These are phyloP conservation scores for Lasioglossum pauxillum DNA, from an alignment of 2,888 invertebrate species.

Conservation along the genomic window DNA sequence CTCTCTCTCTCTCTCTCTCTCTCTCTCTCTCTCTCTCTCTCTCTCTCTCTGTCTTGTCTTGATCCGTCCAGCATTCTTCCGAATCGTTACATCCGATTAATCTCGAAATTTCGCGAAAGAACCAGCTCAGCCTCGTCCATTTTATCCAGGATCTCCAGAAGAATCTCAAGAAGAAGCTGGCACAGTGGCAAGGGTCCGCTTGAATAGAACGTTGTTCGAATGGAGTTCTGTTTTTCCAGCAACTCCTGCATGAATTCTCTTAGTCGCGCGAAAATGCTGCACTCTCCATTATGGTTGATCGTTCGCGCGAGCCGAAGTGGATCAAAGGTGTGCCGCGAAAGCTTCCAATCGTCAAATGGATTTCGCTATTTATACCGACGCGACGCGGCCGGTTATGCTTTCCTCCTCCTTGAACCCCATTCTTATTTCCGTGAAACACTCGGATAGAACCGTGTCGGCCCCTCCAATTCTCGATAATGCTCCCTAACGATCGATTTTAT, in stretches of 20 bases:
- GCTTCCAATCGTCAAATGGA: conserved; percentile 58
- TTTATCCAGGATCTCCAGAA: background rate
- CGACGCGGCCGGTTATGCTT: conserved; percentile 18
- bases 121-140: background rate
- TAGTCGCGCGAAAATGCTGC: conserved; percentile 38
- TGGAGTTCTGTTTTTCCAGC: conserved; percentile 22
- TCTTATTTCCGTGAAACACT: conserved; percentile 28
- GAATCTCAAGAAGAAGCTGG: background rate
- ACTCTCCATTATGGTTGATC: conserved; percentile 61
- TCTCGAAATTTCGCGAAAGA: conserved; percentile 39
- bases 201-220: conserved; percentile 32
- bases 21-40: conserved; percentile 24
- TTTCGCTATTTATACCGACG: conserved; percentile 38
- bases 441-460: conserved; percentile 10
- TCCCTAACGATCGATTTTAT: background rate
- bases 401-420: background rate
- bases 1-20: conserved; percentile 26
- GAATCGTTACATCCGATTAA: conserved; percentile 33
- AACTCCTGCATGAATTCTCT: background rate
- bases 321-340: conserved; percentile 47
- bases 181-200: background rate
- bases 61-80: background rate
- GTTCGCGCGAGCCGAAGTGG: conserved; percentile 49
- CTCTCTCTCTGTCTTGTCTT: conserved; percentile 22
- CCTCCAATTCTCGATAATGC: background rate